Evolutionary conservation across 2,113 vertebrate species (phyloP).

Genomic region (Trinectes maculatus): DNA sequence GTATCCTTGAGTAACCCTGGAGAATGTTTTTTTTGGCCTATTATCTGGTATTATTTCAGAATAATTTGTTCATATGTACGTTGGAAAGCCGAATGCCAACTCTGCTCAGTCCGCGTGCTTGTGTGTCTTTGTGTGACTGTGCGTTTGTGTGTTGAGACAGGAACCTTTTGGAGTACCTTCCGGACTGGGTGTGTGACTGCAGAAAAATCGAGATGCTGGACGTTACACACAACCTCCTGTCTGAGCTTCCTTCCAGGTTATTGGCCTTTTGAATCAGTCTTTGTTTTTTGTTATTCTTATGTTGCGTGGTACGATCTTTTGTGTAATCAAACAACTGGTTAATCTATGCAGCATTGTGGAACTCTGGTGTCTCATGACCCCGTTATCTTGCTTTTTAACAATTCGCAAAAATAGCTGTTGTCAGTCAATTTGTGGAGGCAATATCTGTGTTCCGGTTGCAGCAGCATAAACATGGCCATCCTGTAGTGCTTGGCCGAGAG

Average conservation of each 20-base stretch:
- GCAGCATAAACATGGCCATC: constrained; percentile 24
- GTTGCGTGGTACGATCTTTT: constrained; percentile 3
- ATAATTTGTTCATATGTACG: neutral
- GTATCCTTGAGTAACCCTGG: neutral
- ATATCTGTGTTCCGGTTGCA: constrained; percentile 14
- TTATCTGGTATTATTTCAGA: neutral
- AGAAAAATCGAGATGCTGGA: constrained; percentile 94
- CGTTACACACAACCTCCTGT: constrained; percentile 88
- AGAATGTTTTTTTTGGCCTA: neutral
- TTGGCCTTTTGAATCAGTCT: constrained; percentile 17
- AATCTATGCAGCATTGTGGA: neutral
- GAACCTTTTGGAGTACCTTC: constrained; percentile 91
- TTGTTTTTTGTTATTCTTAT: neutral
- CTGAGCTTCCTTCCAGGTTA: constrained; percentile 90
- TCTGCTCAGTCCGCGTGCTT: constrained; percentile 47
- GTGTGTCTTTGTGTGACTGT: constrained; percentile 24
- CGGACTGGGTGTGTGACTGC: constrained; percentile 95
- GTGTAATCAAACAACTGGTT: constrained; percentile 7
- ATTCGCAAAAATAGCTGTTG: constrained; percentile 1
- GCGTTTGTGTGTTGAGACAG: constrained; percentile 78
- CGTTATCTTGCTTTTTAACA: neutral
- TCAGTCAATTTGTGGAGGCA: neutral
- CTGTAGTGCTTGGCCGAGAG: constrained; percentile 11
- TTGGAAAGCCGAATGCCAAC: constrained; percentile 24
- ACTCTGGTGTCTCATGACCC: constrained; percentile 22